Evolutionary conservation across 2,797 vertebrate species (phyloP).

Genomic region (Naso thynnoides): DNA sequence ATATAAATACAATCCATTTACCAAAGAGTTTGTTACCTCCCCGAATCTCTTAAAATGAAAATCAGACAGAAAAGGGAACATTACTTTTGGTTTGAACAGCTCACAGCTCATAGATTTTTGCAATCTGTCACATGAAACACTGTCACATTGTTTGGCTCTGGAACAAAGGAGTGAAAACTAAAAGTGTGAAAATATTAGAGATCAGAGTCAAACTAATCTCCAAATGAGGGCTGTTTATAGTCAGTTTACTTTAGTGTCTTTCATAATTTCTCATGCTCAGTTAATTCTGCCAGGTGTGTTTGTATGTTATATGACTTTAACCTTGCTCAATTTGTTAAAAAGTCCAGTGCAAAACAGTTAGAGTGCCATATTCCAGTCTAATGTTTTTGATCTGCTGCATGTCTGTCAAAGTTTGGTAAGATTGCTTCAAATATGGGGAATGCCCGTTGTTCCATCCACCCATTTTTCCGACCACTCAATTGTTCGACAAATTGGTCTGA

Average conservation of each 20-base stretch:
- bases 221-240: background rate
- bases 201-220: background rate
- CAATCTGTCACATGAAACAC: background rate
- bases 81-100: slow-evolving; percentile 8
- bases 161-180: background rate
- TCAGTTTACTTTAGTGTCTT: background rate
- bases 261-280: background rate
- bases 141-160: background rate
- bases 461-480: too few relatives aligned
- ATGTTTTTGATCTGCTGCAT: too few relatives aligned
- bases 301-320: background rate
- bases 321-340: background rate
- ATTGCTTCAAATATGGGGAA: too few relatives aligned
- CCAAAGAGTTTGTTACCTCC: background rate
- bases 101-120: slow-evolving; percentile 6
- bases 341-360: too few relatives aligned
- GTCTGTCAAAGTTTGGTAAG: too few relatives aligned
- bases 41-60: background rate
- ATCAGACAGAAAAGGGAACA: slow-evolving; percentile 1
- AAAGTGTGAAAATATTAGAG: background rate
- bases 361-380: too few relatives aligned
- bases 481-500: too few relatives aligned
- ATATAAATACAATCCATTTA: too few relatives aligned
- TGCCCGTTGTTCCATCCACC: too few relatives aligned
- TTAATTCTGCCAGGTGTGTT: background rate